phyloP scores from a whole-genome alignment of 2,888 invertebrate genomes.

The Callinectes sapidus region DNA sequence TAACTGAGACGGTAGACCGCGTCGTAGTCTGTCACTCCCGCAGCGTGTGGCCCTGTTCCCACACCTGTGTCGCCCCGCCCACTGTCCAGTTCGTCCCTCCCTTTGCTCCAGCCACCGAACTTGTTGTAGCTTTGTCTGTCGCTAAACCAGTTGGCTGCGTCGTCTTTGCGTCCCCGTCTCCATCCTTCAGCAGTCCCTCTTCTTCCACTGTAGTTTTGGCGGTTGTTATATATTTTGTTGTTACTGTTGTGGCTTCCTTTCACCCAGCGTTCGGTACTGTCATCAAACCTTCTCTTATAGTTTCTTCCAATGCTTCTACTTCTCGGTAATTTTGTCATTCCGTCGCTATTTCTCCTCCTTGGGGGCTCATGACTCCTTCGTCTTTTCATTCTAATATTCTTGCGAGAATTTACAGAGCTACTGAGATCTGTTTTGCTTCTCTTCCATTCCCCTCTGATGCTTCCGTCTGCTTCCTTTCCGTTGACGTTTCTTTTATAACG shows the following conservation, averaged over 20 bases:
- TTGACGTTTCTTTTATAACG: neutral
- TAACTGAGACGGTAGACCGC: slow-evolving; percentile 1
- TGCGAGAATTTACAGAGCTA: neutral
- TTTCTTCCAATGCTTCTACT: slow-evolving; percentile 7
- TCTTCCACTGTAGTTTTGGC: neutral
- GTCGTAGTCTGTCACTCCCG: slow-evolving; percentile 24
- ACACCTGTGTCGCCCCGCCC: slow-evolving; percentile 19
- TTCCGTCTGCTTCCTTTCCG: neutral
- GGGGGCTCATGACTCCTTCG: neutral
- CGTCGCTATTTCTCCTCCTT: neutral
- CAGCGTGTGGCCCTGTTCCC: slow-evolving; percentile 4
- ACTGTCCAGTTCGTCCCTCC: slow-evolving; percentile 2
- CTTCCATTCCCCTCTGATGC: neutral
- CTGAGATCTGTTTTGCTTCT: neutral
- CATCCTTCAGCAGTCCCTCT: neutral
- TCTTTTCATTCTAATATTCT: neutral
- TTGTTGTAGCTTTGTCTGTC: neutral
- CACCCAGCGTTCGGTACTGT: neutral
- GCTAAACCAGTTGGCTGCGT: neutral
- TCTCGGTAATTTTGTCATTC: neutral
- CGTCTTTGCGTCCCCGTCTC: neutral
- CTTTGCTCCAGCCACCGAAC: neutral
- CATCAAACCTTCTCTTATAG: neutral
- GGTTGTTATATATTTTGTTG: neutral
- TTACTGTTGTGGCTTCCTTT: neutral